Percentiles rank a stretch among this genome's conserved stretches.
Conservation (phyloP, 2,113 vertebrate species). For the Chascanopsetta lugubris region DNA sequence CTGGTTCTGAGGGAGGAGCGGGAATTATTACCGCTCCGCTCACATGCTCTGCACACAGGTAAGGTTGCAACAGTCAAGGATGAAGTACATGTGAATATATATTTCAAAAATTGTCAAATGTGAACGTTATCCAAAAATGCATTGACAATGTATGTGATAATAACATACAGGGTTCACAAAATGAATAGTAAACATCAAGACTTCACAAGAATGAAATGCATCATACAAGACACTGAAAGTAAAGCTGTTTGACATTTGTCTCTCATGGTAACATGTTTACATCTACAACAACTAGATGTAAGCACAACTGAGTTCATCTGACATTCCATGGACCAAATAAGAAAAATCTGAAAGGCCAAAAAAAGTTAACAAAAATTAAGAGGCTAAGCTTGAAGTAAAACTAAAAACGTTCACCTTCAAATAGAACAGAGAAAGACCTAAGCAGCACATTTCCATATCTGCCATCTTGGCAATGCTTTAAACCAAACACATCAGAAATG, state of each 20-base stretch:
- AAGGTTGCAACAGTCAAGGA: too few relatives aligned
- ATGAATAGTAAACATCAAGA: background rate
- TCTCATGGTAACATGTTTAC: background rate
- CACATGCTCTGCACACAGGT: too few relatives aligned
- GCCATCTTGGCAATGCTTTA: conserved; percentile 34
- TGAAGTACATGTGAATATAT: too few relatives aligned
- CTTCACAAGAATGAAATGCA: too few relatives aligned
- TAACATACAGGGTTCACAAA: too few relatives aligned
- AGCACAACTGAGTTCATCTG: background rate
- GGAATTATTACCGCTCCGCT: too few relatives aligned
- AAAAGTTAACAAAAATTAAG: background rate
- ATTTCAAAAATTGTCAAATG: too few relatives aligned
- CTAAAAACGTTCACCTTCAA: conserved; percentile 9
- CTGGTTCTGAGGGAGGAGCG: too few relatives aligned
- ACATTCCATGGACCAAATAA: background rate
- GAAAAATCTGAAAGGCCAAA: background rate
- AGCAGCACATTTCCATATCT: conserved; percentile 23
- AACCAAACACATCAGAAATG: conserved; percentile 52
- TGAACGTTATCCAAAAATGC: too few relatives aligned
- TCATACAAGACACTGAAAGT: too few relatives aligned
- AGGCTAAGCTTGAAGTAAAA: background rate
- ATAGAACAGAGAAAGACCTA: conserved; percentile 13
- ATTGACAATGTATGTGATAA: too few relatives aligned
- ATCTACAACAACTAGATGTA: background rate
- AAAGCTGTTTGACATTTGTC: background rate